Base-by-base conservation (phyloP, 2,888 invertebrate genomes). In the Idaea aversata region DNA sequence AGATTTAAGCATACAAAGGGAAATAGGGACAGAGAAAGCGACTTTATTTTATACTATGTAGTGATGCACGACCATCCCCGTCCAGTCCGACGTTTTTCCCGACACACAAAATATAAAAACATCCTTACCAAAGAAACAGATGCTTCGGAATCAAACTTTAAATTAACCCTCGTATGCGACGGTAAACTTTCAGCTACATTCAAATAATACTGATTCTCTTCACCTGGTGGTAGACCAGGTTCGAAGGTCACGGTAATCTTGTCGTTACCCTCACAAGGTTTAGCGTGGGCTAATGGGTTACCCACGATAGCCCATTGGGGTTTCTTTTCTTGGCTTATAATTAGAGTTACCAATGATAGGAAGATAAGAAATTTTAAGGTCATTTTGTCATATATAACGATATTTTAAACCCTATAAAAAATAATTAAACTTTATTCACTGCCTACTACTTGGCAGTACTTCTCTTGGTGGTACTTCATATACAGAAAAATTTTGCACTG, bases 191-290 rank as follows among this genome's bases (percentile, higher is more conserved):
- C 74, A 5, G 0, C 0, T 7, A 81, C 72, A 16, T 59, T 34
- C 4, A 82, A 59, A 3, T 5, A 0, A 58, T 79, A 82, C 47
- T 77, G 70, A 35, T 83, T 84, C 47, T 82, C 83, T 69, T 80
- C 76, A 5, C 72, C 77, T 2, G 81, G 79, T 10, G 80, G 71
- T 0, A 66, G 60, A 0, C 75, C 78, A 34, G 71, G 63, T 65
- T 78, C 78, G 61, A 66, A 81, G 0, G 61, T 7, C 0, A 73
- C n/a, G 0, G 36, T 58, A 4, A 81, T 72, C 57, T 77, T 66
- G 4, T 67, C 64, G 3, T 74, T 72, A 0, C 68, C 75, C 7
- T 75, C 73, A 63, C 82, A 83, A 0, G 77, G 77, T 47, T 2
- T 47, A 3, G 47, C 47, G 13, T 47, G 47, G 47, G 13, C 7